These are phyloP conservation scores for Xylota sylvarum DNA, from an alignment of 2,888 invertebrate genomes.

Conservation along the genomic window DNA sequence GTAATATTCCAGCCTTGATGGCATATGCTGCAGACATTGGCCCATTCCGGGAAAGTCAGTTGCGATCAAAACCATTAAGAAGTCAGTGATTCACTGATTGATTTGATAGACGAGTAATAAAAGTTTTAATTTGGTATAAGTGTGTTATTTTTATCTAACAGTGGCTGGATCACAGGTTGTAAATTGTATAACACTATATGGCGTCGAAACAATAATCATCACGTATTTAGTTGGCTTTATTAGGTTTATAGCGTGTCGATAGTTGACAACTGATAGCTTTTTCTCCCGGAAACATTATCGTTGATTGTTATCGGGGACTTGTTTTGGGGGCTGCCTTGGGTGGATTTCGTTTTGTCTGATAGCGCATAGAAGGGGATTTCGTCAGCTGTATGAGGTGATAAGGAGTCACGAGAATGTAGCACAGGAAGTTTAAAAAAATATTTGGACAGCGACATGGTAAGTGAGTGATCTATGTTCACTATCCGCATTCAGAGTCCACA, in stretches of 20 bases:
- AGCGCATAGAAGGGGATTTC: neutral
- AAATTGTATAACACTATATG: neutral
- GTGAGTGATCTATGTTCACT: no score
- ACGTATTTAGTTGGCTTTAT: neutral
- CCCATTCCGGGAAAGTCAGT: constrained; percentile 79
- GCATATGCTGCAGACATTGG: constrained; percentile 91
- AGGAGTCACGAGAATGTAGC: neutral
- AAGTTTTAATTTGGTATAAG: neutral
- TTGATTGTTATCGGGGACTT: neutral
- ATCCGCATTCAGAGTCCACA: no score
- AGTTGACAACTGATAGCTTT: neutral
- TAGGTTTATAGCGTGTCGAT: neutral
- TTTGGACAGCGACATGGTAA: no score
- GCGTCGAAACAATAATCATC: neutral
- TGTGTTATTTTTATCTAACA: neutral
- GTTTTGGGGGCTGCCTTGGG: neutral
- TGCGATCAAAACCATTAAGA: neutral
- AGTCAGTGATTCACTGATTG: no score
- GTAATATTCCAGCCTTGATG: constrained; percentile 91
- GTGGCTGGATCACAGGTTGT: neutral
- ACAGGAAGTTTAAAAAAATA: no score
- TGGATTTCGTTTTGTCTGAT: constrained; percentile 17
- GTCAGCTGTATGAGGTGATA: neutral
- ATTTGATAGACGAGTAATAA: neutral
- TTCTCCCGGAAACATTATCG: constrained; percentile 19